A percentile compares a stretch with the other conserved stretches of the same genome.
These are phyloP conservation scores for Neoscelio sp. DNA, from an alignment of 2,888 invertebrate genomes.

Conservation along the genomic window DNA sequence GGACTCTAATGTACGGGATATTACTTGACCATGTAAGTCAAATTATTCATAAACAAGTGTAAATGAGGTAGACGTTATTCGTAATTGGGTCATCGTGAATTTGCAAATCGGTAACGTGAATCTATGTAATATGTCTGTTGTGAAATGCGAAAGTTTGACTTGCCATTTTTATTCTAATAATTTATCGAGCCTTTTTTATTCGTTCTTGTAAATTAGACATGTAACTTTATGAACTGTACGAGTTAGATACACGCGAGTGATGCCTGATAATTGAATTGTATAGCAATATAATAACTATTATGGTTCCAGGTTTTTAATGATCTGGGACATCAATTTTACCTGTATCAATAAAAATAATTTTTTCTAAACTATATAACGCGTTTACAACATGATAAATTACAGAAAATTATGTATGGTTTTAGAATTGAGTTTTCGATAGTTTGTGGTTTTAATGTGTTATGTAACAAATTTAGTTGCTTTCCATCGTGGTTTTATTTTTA, in stretches of 20 bases:
- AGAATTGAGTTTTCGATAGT: too few relatives aligned
- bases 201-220: constrained; percentile 17
- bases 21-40: constrained; percentile 18
- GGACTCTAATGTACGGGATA: constrained; percentile 14
- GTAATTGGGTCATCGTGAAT: constrained; percentile 72
- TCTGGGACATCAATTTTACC: constrained; percentile 2
- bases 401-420: too few relatives aligned
- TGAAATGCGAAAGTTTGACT: constrained; percentile 30
- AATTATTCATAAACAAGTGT: constrained; percentile 37
- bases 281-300: constrained; percentile 6
- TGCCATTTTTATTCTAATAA: constrained; percentile 25
- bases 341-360: too few relatives aligned
- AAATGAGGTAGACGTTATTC: constrained; percentile 33
- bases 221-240: constrained; percentile 19
- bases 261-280: constrained; percentile 42
- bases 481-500: too few relatives aligned
- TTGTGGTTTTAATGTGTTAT: too few relatives aligned
- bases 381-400: too few relatives aligned
- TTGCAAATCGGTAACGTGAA: constrained; percentile 70
- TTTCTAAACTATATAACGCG: too few relatives aligned
- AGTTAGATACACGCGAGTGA: constrained; percentile 42
- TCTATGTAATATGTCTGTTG: constrained; percentile 63
- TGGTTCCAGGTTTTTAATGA: constrained; percentile 1
- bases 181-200: constrained; percentile 18
- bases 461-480: too few relatives aligned